Percentiles rank a stretch among this genome's conserved stretches.
These are phyloP conservation scores for Spinus pinus DNA, from an alignment of 2,797 vertebrate genomes.

Conservation along the genomic window DNA sequence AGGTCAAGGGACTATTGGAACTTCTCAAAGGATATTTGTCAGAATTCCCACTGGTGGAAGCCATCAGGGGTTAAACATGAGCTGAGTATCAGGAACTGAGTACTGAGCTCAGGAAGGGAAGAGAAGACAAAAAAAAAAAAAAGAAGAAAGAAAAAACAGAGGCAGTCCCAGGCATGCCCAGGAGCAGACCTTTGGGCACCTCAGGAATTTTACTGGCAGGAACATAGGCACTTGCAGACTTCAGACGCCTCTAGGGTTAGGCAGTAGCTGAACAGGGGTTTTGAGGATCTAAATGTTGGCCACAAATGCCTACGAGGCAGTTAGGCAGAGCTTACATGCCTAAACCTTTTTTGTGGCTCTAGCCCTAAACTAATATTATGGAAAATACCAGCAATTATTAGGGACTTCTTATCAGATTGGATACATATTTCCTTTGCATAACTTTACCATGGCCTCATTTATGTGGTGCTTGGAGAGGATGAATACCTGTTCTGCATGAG, in stretches of 20 bases:
- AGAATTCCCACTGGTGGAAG: neutral
- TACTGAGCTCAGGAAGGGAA: neutral
- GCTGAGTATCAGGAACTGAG: neutral
- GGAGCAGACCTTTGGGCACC: constrained; percentile 58
- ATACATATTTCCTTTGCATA: constrained; percentile 53
- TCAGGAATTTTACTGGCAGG: constrained; percentile 58
- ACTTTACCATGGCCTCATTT: constrained; percentile 59
- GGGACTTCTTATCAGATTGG: constrained; percentile 65
- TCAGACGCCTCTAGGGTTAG: constrained; percentile 66
- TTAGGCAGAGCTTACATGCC: constrained; percentile 60
- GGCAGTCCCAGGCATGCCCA: constrained; percentile 52
- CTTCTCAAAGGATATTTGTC: neutral
- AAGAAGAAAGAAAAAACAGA: neutral
- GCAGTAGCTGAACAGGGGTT: constrained; percentile 59
- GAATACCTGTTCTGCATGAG: constrained; percentile 61
- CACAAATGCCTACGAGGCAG: constrained; percentile 24
- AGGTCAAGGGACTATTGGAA: neutral
- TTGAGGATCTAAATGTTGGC: constrained; percentile 61
- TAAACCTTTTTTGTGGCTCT: constrained; percentile 64
- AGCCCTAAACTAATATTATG: constrained; percentile 69
- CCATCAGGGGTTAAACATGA: constrained; percentile 1
- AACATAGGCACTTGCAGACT: constrained; percentile 46
- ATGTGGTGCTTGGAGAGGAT: constrained; percentile 51
- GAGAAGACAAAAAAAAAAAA: neutral
- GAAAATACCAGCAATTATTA: constrained; percentile 70